Evolutionary conservation across 2,888 invertebrate genomes (phyloP), one percentile per base, ranked within the genome.

Genomic region (Archips crataeganus): DNA sequence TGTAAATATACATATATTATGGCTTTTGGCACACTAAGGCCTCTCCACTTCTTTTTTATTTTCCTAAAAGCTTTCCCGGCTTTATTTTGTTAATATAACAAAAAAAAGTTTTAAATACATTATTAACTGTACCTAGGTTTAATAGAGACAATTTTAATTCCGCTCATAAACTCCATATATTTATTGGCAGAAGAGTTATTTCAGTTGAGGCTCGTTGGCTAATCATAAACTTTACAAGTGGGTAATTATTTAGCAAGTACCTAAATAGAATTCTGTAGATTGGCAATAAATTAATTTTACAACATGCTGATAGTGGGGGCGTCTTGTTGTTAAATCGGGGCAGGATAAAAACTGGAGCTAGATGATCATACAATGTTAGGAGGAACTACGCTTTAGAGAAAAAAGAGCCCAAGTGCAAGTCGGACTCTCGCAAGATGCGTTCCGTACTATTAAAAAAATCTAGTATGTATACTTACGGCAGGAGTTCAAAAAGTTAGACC

Each of bases 271-370:
- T 54, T 36, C 51, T 51, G n/a, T 10, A 45, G 13, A 23, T 54
- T 9, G 36, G 65, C 10, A 36, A 47, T 65, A 51, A 51, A 65
- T 65, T 51, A 65, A 51, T 36, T 65, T 65, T 65, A 65, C 51
- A 3, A 11, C 65, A 47, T 32, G 11, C 11, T 63, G 32, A 45
- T 23, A 47, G 63, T 5, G 13, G 15, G 13, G 10, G 8, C 45
- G 32, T 11, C 5, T 60, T 36, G 3, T 39, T 23, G 6, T 65
- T 11, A 57, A 32, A 57, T 6, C 23, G 15, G 15, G 23, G 32
- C 57, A n/a, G 10, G 32, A 32, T 2, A 3, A 10, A 11, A 57
- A 57, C 2, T 23, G 23, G 6, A 15, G 9, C 15, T 54, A 54
- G 15, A 49, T n/a, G 11, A 54, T 6, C 54, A 54, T 8, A 54